Conservation (phyloP, 2,797 vertebrate species). For the Petrocephalus schoutedeni region DNA sequence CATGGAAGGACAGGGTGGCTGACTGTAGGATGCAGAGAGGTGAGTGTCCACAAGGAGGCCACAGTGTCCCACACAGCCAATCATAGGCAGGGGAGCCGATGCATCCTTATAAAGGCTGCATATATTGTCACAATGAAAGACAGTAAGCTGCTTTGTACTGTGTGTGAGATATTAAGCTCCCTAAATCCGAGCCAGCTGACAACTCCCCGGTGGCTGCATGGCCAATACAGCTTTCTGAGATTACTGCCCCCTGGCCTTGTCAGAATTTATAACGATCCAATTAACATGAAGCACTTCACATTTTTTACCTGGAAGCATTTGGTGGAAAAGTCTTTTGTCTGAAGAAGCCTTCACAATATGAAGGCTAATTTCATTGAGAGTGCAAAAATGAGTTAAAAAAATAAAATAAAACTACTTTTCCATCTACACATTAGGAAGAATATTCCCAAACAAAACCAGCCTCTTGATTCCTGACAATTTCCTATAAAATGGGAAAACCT, state of each 20-base stretch:
- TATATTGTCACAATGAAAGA: not conserved
- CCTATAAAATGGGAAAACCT: conserved; percentile 57
- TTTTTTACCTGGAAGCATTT: not conserved
- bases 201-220: not conserved
- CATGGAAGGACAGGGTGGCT: not conserved
- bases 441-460: not conserved
- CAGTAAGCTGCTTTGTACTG: not conserved
- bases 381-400: not conserved
- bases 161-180: not conserved
- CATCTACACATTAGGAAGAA: not conserved
- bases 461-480: conserved; percentile 52
- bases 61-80: not conserved
- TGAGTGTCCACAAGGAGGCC: not conserved
- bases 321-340: not conserved
- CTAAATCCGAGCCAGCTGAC: not conserved
- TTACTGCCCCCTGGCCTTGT: not conserved
- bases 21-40: not conserved
- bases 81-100: not conserved
- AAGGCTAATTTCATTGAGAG: not conserved
- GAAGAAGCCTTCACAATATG: not conserved
- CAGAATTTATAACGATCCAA: not conserved
- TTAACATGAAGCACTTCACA: conserved; percentile 1
- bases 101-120: not conserved
- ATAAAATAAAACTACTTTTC: not conserved
- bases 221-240: not conserved